A percentile compares a stretch with the other conserved stretches of the same genome.
These are phyloP conservation scores for Whitmania pigra DNA, from an alignment of 1,140 invertebrate genomes.

Conservation along the genomic window DNA sequence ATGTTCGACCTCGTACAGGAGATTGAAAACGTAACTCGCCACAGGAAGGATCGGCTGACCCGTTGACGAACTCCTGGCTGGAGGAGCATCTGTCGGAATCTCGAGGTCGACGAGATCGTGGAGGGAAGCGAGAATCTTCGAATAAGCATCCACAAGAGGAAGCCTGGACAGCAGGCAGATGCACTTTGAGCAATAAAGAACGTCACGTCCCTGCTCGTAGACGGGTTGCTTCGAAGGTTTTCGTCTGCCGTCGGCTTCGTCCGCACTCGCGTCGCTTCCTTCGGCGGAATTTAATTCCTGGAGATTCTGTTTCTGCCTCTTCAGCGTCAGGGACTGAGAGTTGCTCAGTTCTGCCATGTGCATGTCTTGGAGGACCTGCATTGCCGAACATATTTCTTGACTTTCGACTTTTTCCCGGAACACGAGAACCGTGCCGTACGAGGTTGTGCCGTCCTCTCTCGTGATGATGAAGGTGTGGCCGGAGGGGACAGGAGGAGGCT, in stretches of 20 bases:
- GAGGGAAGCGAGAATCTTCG: slow-evolving; percentile 64
- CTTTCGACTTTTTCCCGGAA: slow-evolving; percentile 91
- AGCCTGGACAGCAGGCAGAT: slow-evolving; percentile 75
- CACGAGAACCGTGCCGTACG: slow-evolving; percentile 81
- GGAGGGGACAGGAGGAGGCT: slow-evolving; percentile 73
- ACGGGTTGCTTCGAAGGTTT: slow-evolving; percentile 43
- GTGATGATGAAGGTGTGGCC: slow-evolving; percentile 97
- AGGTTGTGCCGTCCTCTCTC: slow-evolving; percentile 80
- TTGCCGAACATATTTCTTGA: slow-evolving; percentile 76
- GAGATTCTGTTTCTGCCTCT: slow-evolving; percentile 18
- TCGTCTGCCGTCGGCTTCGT: slow-evolving; percentile 50
- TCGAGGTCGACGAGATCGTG: slow-evolving; percentile 53
- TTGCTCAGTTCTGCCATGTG: slow-evolving; percentile 67
- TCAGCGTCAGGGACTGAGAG: slow-evolving; percentile 25
- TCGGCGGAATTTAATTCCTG: not conserved
- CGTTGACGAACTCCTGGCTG: slow-evolving; percentile 36
- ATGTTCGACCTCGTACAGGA: slow-evolving; percentile 82
- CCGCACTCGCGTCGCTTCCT: slow-evolving; percentile 47
- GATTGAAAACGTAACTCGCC: slow-evolving; percentile 86
- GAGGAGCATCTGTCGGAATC: slow-evolving; percentile 11
- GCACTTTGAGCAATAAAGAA: slow-evolving; percentile 84
- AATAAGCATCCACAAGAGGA: slow-evolving; percentile 59
- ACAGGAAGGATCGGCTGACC: slow-evolving; percentile 47
- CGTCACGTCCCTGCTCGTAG: slow-evolving; percentile 84
- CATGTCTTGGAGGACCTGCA: slow-evolving; percentile 87